A percentile compares a stretch with the other conserved stretches of the same genome.
These are phyloP conservation scores for Melanostoma scalare DNA, from an alignment of 2,888 invertebrate species.

Conservation along the genomic window DNA sequence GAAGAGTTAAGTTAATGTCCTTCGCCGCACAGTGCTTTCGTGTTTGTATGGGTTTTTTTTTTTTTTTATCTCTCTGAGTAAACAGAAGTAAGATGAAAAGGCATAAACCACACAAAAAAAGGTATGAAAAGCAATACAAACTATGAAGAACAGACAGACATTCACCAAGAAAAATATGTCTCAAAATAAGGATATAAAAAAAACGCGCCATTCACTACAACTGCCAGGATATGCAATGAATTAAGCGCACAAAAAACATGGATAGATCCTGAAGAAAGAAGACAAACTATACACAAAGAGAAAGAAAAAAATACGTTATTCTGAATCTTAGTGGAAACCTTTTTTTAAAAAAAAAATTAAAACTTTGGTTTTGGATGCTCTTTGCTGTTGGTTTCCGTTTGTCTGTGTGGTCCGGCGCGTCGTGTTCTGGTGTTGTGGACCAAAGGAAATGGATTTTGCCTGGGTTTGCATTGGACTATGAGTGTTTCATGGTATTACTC, in stretches of 20 bases:
- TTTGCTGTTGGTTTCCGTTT: slow-evolving; percentile 51
- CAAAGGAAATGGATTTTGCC: slow-evolving; percentile 59
- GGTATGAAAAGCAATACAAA: slow-evolving; percentile 52
- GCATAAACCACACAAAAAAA: slow-evolving; percentile 6
- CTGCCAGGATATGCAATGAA: slow-evolving; percentile 67
- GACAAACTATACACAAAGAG: slow-evolving; percentile 21
- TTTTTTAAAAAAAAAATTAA: slow-evolving; percentile 5
- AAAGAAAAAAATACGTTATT: slow-evolving; percentile 54
- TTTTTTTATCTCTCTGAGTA: slow-evolving; percentile 2
- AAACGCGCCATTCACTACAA: slow-evolving; percentile 45
- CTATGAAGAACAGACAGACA: slow-evolving; percentile 61
- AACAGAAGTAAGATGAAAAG: slow-evolving; percentile 14
- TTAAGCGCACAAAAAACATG: slow-evolving; percentile 52
- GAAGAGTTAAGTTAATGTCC: slow-evolving; percentile 73
- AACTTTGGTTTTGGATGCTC: slow-evolving; percentile 23
- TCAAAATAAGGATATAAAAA: slow-evolving; percentile 58
- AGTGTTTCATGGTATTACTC: slow-evolving; percentile 26
- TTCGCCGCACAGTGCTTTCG: slow-evolving; percentile 40
- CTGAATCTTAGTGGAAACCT: slow-evolving; percentile 42
- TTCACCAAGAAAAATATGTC: slow-evolving; percentile 67
- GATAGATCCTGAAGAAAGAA: slow-evolving; percentile 9
- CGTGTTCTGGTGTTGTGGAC: slow-evolving; percentile 17
- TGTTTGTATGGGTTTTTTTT: neutral
- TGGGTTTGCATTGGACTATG: slow-evolving; percentile 9
- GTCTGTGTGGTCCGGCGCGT: slow-evolving; percentile 15